These are phyloP conservation scores for Anas bahamensis DNA, from an alignment of 2,797 vertebrate species.

Conservation along the genomic window DNA sequence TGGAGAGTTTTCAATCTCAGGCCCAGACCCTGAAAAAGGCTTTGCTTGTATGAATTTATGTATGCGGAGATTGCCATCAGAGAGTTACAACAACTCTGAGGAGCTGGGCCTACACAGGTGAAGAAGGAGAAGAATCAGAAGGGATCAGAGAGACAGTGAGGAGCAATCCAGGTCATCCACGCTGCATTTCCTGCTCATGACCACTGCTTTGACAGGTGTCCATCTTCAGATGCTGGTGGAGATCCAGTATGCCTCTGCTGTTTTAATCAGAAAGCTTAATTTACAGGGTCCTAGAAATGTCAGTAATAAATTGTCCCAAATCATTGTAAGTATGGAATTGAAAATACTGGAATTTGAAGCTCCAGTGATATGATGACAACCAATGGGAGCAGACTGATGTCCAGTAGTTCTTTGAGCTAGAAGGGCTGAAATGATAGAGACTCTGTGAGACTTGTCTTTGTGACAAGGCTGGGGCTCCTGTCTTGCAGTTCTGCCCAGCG, in stretches of 20 bases:
- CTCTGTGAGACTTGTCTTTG: background rate
- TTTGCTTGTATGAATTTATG: background rate
- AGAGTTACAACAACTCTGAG: background rate
- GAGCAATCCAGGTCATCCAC: background rate
- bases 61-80: background rate
- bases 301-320: background rate
- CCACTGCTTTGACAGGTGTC: background rate
- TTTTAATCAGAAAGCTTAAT: background rate
- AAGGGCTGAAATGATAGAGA: background rate
- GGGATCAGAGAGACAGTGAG: background rate
- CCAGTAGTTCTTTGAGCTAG: background rate
- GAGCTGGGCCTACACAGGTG: background rate
- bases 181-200: background rate
- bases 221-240: background rate
- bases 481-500: background rate
- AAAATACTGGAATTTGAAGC: background rate
- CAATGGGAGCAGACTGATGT: background rate
- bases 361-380: background rate
- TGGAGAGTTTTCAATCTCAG: background rate
- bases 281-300: background rate
- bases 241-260: background rate
- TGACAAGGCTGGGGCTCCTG: fast-evolving
- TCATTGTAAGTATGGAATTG: background rate
- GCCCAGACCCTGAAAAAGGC: background rate
- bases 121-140: background rate